These are phyloP conservation scores for Hemitrygon akajei DNA, from an alignment of 2,797 vertebrate species.

Conservation along the genomic window DNA sequence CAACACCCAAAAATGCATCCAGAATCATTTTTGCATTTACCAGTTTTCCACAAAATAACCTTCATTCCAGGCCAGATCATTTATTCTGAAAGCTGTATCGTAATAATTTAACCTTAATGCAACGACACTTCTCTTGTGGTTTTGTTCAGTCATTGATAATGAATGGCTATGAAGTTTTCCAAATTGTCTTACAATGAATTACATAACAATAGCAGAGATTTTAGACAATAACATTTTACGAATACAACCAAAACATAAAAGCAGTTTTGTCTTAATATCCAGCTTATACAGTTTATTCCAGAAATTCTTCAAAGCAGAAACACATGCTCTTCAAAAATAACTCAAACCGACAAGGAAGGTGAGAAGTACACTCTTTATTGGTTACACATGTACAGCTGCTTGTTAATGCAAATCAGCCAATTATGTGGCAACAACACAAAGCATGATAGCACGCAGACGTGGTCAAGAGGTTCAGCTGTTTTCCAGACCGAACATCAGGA, in stretches of 20 bases:
- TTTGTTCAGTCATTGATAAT: conserved; percentile 13
- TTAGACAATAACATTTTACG: conserved; percentile 8
- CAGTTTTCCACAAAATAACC: background rate
- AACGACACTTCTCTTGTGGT: background rate
- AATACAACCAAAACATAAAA: conserved; percentile 1
- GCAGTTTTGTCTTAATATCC: background rate
- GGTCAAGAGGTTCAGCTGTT: no score
- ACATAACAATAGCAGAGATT: background rate
- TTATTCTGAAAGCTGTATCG: conserved; percentile 3
- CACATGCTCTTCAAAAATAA: no score
- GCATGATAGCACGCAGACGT: no score
- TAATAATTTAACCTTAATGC: conserved; percentile 13
- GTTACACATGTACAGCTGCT: no score
- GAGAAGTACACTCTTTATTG: background rate
- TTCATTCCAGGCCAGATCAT: background rate
- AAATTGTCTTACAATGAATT: conserved; percentile 18
- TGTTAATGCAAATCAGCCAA: no score
- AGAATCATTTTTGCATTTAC: conserved; percentile 7
- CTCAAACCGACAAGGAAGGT: background rate
- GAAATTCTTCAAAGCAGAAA: background rate
- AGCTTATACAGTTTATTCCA: background rate
- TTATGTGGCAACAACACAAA: no score
- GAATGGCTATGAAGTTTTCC: background rate
- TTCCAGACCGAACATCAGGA: no score
- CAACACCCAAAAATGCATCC: conserved; percentile 1